A percentile compares a stretch with the other conserved stretches of the same genome.
These are phyloP conservation scores for Mellivora capensis DNA, from an alignment of 2,113 vertebrate genomes.

Conservation along the genomic window DNA sequence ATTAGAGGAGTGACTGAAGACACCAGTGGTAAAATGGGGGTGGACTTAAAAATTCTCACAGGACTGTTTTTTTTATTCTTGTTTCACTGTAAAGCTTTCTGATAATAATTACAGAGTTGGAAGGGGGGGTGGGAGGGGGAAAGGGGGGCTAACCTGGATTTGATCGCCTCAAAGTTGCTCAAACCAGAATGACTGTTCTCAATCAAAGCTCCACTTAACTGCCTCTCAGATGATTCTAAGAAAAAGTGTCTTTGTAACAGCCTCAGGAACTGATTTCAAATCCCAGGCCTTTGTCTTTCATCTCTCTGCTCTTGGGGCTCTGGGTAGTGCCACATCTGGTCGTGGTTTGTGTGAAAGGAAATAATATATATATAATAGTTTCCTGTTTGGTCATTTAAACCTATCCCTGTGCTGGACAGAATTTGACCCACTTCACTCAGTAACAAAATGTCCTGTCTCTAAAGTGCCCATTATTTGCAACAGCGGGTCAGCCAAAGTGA, in stretches of 20 bases:
- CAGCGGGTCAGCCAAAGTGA: neutral
- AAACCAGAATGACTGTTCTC: neutral
- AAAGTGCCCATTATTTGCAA: neutral
- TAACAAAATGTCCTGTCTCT: neutral
- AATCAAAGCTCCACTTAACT: neutral
- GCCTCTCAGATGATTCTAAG: neutral
- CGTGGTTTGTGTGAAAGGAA: slow-evolving; percentile 71
- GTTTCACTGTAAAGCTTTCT: neutral
- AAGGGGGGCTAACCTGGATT: neutral
- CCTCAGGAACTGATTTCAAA: neutral
- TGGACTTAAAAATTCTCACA: neutral
- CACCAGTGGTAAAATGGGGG: neutral
- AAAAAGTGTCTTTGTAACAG: neutral
- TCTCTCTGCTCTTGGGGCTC: slow-evolving; percentile 43
- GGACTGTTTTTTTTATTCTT: neutral
- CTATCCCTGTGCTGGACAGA: slow-evolving; percentile 27
- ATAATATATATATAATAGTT: slow-evolving; percentile 65
- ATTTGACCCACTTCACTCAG: slow-evolving; percentile 18
- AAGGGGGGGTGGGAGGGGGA: too few relatives aligned
- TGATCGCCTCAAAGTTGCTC: neutral
- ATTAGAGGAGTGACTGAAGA: neutral
- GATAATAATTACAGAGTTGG: neutral
- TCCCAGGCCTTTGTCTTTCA: slow-evolving; percentile 49
- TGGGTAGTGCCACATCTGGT: slow-evolving; percentile 61
- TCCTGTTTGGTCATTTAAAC: slow-evolving; percentile 68